These are phyloP conservation scores for Rhorus exstirpatorius DNA, from an alignment of 2,888 invertebrate species.

Conservation along the genomic window DNA sequence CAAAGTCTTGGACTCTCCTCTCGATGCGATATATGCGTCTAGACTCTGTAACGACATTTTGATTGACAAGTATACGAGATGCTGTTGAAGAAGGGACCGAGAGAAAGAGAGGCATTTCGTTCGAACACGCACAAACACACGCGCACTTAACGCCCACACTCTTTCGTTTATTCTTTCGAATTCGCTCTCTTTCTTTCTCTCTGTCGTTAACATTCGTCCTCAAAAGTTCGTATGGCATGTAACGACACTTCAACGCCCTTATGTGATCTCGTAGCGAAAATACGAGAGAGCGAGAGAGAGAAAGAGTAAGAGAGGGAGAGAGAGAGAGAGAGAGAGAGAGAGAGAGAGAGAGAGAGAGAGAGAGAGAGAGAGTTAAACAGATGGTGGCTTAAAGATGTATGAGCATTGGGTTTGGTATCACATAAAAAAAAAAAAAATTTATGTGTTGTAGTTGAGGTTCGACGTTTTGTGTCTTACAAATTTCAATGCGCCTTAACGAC, in stretches of 20 bases:
- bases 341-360: neutral
- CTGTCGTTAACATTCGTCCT: slow-evolving; percentile 25
- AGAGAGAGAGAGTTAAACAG: neutral
- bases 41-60: slow-evolving; percentile 79
- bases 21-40: slow-evolving; percentile 76
- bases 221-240: slow-evolving; percentile 39
- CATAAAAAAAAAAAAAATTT: no score
- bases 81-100: slow-evolving; percentile 60
- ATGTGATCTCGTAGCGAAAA: slow-evolving; percentile 13
- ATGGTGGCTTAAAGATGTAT: no score
- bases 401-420: no score
- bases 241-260: slow-evolving; percentile 54
- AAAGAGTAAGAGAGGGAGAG: neutral
- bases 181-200: slow-evolving; percentile 27
- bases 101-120: slow-evolving; percentile 35
- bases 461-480: no score
- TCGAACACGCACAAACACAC: no score
- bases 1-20: slow-evolving; percentile 49
- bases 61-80: slow-evolving; percentile 80
- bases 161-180: slow-evolving; percentile 18
- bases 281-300: neutral
- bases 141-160: slow-evolving; percentile 50
- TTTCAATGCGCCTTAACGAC: no score
- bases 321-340: neutral
- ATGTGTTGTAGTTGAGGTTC: no score